Percentiles rank a stretch among this genome's conserved stretches.
phyloP scores from a whole-genome alignment of 2,113 vertebrate genomes.

The Dinomys branickii region DNA sequence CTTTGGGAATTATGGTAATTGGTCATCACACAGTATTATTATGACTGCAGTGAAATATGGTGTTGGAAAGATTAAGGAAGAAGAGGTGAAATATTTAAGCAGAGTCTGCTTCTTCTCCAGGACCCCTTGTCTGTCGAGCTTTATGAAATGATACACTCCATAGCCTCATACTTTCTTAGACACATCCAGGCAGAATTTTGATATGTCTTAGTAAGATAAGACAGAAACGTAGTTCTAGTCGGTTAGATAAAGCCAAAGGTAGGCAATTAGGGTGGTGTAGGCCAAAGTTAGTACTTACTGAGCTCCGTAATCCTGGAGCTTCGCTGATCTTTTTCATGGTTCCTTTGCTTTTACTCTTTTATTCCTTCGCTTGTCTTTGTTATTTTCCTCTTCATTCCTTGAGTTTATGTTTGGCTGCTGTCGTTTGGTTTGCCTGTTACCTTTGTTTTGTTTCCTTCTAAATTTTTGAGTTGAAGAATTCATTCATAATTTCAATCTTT shows the following conservation, averaged over 20 bases:
- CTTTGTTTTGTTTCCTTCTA: background rate
- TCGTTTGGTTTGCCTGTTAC: background rate
- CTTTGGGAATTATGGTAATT: background rate
- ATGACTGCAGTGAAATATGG: background rate
- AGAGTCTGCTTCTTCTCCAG: background rate
- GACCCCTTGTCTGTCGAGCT: background rate
- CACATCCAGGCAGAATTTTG: background rate
- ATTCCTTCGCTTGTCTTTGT: background rate
- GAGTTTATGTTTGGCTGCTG: background rate
- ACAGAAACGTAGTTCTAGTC: background rate
- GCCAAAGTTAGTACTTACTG: background rate
- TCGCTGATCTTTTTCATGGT: background rate
- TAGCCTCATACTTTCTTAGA: background rate
- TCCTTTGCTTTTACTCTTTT: background rate
- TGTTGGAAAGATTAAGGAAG: background rate
- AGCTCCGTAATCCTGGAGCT: background rate
- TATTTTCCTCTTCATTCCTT: background rate
- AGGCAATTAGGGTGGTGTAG: background rate
- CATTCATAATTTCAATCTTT: background rate
- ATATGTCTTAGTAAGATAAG: background rate
- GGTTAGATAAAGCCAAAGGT: background rate
- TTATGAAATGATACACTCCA: background rate
- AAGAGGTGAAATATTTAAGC: too few relatives aligned
- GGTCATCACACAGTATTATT: background rate
- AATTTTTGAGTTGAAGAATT: background rate